Percentiles rank a stretch among this genome's conserved stretches.
Conservation (phyloP, 2,888 invertebrate species). For the Trissolcus brochymenae region DNA sequence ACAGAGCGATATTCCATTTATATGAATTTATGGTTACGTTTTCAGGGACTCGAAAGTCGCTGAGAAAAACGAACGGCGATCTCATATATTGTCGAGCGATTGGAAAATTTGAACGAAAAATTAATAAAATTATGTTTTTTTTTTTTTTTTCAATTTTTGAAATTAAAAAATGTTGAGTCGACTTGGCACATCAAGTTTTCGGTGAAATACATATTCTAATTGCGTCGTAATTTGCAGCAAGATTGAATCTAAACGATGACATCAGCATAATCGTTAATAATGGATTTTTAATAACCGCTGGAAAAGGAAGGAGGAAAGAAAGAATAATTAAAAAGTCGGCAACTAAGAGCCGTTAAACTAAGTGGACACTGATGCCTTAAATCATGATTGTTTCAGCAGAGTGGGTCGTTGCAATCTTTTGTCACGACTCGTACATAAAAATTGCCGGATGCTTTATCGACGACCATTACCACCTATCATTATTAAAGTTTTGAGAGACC, state of each 20-base stretch:
- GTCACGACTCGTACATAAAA: slow-evolving; percentile 57
- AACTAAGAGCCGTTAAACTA: not conserved
- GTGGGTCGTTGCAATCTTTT: slow-evolving; percentile 48
- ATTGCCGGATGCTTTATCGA: slow-evolving; percentile 44
- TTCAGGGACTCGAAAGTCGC: slow-evolving; percentile 4
- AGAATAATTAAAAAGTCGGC: slow-evolving; percentile 38
- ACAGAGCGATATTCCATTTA: slow-evolving; percentile 18
- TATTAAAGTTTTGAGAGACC: slow-evolving; percentile 26
- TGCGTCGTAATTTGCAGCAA: slow-evolving; percentile 16
- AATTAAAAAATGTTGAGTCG: not conserved
- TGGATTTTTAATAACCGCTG: slow-evolving; percentile 28
- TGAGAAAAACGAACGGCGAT: slow-evolving; percentile 15
- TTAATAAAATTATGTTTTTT: too few species aligned
- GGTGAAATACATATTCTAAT: not conserved
- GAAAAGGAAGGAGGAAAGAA: slow-evolving; percentile 1
- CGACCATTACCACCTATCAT: slow-evolving; percentile 47
- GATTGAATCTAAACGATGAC: slow-evolving; percentile 31
- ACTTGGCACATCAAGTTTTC: too few species aligned
- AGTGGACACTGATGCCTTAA: slow-evolving; percentile 21
- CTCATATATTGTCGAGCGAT: slow-evolving; percentile 28
- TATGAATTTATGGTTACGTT: slow-evolving; percentile 38
- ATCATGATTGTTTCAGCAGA: slow-evolving; percentile 24
- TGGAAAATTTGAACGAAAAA: slow-evolving; percentile 46
- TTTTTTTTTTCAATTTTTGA: too few species aligned
- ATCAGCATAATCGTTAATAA: slow-evolving; percentile 36